Base-by-base conservation (phyloP, 2,113 vertebrate genomes). In the Arothron firmamentum region DNA sequence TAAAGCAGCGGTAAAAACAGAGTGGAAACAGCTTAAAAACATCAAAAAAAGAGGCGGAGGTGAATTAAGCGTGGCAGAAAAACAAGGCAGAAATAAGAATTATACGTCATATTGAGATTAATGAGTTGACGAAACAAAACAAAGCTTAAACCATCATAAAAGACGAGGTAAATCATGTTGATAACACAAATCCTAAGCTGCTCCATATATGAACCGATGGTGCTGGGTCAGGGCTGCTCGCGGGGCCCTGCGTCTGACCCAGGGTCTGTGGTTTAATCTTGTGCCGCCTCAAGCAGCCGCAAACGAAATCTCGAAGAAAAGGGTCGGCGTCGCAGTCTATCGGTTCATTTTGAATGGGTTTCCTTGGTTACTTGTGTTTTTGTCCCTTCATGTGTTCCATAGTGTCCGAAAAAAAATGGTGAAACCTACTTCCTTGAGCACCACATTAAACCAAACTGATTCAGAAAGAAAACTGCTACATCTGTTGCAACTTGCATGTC, bases 21-120 rank as follows among this genome's bases (percentile, higher is more conserved):
- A 91, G 85, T 87, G 75, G 85, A 90, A 91, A 79, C 45, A 90
- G 91, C 89, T 92, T 91, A 9, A 91, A 91, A 90, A 82, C 85
- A 90, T 82, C 23, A 79, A 71, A 62, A 83, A 70, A 67, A 81
- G 78, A 85, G 67, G 86, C 75, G 70, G 84, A 82, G 74, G 72
- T 78, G 81, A 50, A 56, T 70, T 28, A 50, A 48, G 17, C 14
- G 41, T 17, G 52, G 61, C 51, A 75, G 65, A 58, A 10, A 46
- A 47, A 57, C 18, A 38, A 52, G 38, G n/a, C 15, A 47, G n/a
- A n/a, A 47, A 47, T 16, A 1, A 47, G 45, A 47, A 47, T 17
- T 17, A n/a, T 17, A n/a, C 15, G 2, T 47, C 15, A n/a, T 17
- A n/a, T 1, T 56, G 59, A 38, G 23, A 52, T 25, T 47, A 59